Evolutionary conservation across 2,797 vertebrate genomes (phyloP).

Genomic region (Acanthornis magna): DNA sequence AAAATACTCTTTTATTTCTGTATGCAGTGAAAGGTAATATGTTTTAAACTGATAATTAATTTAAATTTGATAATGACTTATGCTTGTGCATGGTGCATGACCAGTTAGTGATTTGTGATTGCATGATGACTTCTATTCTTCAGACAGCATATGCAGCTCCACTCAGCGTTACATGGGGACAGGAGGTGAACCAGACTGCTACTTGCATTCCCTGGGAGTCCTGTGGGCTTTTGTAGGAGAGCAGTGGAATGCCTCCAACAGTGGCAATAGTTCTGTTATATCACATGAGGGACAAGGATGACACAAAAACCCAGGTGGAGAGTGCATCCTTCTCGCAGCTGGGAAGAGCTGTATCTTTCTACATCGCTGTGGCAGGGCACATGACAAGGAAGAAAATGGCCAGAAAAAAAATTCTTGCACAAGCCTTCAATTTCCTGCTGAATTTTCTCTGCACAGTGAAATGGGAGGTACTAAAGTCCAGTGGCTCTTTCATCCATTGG

Average conservation of each 20-base stretch:
- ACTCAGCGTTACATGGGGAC: fast-evolving
- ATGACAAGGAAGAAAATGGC: not conserved
- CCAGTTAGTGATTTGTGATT: not conserved
- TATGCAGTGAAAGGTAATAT: not conserved
- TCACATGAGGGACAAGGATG: fast-evolving
- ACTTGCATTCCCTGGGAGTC: not conserved
- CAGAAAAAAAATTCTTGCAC: not conserved
- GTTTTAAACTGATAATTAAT: not conserved
- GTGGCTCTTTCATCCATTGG: not conserved
- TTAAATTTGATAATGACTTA: not conserved
- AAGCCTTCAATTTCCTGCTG: not conserved
- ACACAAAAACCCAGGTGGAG: not conserved
- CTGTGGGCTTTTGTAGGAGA: not conserved
- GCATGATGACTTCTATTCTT: not conserved
- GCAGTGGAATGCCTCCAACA: not conserved
- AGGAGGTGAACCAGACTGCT: not conserved
- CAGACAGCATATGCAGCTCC: not conserved
- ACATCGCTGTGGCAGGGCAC: not conserved
- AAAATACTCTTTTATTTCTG: not conserved
- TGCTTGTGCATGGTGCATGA: not conserved
- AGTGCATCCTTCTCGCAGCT: fast-evolving
- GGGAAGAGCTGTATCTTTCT: fast-evolving
- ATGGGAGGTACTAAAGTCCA: not conserved
- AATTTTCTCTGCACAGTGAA: not conserved
- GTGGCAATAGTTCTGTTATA: not conserved